These are phyloP conservation scores for Henicopernis longicauda DNA, from an alignment of 2,113 vertebrate species.

Conservation along the genomic window DNA sequence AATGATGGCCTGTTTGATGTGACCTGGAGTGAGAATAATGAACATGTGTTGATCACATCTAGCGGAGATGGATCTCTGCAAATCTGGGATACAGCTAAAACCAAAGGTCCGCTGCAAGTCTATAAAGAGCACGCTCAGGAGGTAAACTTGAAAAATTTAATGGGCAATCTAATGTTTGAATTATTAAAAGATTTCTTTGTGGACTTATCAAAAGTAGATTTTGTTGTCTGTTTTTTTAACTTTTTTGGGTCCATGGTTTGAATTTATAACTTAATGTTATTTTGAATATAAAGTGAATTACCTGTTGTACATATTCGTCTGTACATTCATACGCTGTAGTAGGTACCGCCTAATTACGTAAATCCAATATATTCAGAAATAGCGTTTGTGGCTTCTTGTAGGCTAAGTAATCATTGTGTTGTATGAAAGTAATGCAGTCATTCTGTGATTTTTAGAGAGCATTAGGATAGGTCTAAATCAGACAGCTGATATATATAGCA, in stretches of 20 bases:
- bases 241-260: not conserved
- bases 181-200: not conserved
- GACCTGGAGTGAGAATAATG: conserved; percentile 93
- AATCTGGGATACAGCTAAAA: conserved; percentile 89
- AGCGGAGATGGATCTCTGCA: conserved; percentile 93
- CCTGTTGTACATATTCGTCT: not conserved
- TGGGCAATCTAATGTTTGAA: not conserved
- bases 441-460: not conserved
- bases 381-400: not conserved
- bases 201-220: not conserved
- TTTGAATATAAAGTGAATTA: not conserved
- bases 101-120: conserved; percentile 80
- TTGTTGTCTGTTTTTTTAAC: not conserved
- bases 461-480: not conserved
- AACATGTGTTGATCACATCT: conserved; percentile 87
- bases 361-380: not conserved
- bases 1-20: conserved; percentile 92
- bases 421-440: not conserved
- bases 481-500: not conserved
- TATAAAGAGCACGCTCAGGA: conserved; percentile 89
- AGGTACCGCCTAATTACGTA: not conserved
- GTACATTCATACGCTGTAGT: not conserved
- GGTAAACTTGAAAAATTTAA: conserved; percentile 76
- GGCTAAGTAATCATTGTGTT: not conserved
- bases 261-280: not conserved